Evolutionary conservation across 1,140 invertebrate genomes (phyloP).

Genomic region (Drosophila watanabei): DNA sequence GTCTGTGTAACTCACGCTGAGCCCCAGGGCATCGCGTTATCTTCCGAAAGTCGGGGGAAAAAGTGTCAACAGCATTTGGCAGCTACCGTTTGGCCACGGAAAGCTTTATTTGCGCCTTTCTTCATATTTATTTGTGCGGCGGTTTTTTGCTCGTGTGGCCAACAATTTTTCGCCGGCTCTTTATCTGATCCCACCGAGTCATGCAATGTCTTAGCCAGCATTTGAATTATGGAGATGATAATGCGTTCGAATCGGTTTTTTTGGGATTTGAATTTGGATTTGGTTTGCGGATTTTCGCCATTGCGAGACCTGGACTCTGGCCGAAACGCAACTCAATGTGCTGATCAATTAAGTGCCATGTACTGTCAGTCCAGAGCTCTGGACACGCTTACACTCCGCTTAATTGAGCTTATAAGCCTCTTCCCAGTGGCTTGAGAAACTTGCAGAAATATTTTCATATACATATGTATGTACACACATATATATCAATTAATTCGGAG

Average conservation of each 20-base stretch:
- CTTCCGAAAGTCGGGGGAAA: conserved; percentile 45
- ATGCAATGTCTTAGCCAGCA: conserved; percentile 72
- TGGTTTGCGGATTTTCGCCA: conserved; percentile 17
- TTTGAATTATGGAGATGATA: conserved; percentile 85
- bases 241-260: conserved; percentile 74
- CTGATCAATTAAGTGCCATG: conserved; percentile 76
- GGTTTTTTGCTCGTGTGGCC: conserved; percentile 47
- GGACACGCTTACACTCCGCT: conserved; percentile 59
- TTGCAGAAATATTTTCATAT: conserved; percentile 53
- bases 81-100: conserved; percentile 66
- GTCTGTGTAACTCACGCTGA: conserved; percentile 44
- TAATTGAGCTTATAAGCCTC: conserved; percentile 80
- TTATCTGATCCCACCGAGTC: conserved; percentile 81
- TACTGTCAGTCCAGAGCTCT: conserved; percentile 44
- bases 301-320: conserved; percentile 9
- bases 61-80: conserved; percentile 73
- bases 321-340: conserved; percentile 44
- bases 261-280: conserved; percentile 43
- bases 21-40: conserved; percentile 43
- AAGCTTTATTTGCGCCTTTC: conserved; percentile 65
- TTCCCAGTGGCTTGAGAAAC: conserved; percentile 37
- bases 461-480: conserved; percentile 14
- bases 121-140: conserved; percentile 66
- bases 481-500: conserved; percentile 68
- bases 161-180: conserved; percentile 67